Evolutionary conservation across 64 coral and sea anemone genomes (phyloP), one percentile per base, ranked within the genome.

Genomic region (Montipora sp.): DNA sequence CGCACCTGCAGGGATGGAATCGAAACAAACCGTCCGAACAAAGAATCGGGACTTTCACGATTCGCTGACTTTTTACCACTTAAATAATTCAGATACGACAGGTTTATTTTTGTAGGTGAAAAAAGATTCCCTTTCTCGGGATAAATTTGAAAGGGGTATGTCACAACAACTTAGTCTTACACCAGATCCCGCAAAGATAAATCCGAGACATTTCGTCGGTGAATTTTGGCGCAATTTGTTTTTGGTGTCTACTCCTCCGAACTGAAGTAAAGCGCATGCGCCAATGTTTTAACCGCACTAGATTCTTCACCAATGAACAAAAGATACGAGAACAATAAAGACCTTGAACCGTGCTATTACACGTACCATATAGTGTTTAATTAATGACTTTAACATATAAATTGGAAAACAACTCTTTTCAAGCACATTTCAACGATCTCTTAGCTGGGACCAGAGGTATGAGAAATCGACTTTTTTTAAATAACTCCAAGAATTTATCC

Each of bases 351-450:
- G 82, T 85, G 82, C 61, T 85, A 72, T 70, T 71, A 87, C 91
- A 93, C 75, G 91, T 93, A n/a, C 10, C 15, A 47, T 10, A n/a
- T 80, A n/a, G 73, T 93, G n/a, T 87, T 79, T 87, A 27, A 87
- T 93, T 93, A 68, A 93, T 93, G 77, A 88, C 65, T 61, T 57
- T 74, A 93, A 14, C 59, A 36, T 75, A 93, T 93, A 93, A 80
- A 93, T 78, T 70, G 21, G 67, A 87, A 87, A 51, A 51, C 66
- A 93, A 75, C 18, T 59, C 7, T 86, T 87, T 93, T 93, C 91
- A 88, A 93, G 84, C 68, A 59, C 84, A 84, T 87, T 87, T 93
- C 91, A 77, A 85, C 78, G 87, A 89, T 93, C 81, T 51, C 91
- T 59, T 72, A 77, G 23, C 57, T 75, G 70, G 49, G 80, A 92